Conservation (phyloP, 2,797 vertebrate species). For the Podarcis lilfordi region DNA sequence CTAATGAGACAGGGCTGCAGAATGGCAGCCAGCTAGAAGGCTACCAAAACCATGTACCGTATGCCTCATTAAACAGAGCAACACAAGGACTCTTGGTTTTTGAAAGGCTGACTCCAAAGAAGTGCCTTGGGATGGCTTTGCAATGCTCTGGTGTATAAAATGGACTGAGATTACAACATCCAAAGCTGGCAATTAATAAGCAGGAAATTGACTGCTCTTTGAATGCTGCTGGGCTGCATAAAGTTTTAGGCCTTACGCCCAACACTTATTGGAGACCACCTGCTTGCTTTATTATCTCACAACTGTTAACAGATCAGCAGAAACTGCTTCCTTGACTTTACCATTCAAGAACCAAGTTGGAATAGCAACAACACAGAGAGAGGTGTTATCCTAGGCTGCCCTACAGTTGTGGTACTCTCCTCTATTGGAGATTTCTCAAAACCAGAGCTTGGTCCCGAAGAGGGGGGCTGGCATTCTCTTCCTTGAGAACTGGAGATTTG, state of each 20-base stretch:
- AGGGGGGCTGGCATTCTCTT: not conserved
- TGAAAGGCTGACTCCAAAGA: constrained; percentile 6
- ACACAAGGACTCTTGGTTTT: fast-evolving
- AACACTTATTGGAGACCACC: not conserved
- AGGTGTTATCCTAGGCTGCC: not conserved
- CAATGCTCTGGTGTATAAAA: not conserved
- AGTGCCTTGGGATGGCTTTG: not conserved
- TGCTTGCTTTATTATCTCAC: not conserved
- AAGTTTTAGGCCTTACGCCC: not conserved
- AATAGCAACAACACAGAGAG: not conserved
- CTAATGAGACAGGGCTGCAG: constrained; percentile 35
- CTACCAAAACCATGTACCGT: constrained; percentile 20
- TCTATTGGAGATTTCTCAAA: not conserved
- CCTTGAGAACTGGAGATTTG: not conserved
- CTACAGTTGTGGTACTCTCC: too few species aligned
- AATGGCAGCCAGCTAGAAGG: constrained; percentile 15
- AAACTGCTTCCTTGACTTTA: not conserved
- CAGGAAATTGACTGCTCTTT: not conserved
- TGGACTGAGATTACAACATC: not conserved
- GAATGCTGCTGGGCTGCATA: not conserved
- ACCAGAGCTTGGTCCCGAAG: not conserved
- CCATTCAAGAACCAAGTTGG: not conserved
- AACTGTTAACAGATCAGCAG: not conserved
- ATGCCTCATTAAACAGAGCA: not conserved
- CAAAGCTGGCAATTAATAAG: constrained; percentile 1